These are phyloP conservation scores for Lapara coniferarum DNA, from an alignment of 2,888 invertebrate species.

Conservation along the genomic window DNA sequence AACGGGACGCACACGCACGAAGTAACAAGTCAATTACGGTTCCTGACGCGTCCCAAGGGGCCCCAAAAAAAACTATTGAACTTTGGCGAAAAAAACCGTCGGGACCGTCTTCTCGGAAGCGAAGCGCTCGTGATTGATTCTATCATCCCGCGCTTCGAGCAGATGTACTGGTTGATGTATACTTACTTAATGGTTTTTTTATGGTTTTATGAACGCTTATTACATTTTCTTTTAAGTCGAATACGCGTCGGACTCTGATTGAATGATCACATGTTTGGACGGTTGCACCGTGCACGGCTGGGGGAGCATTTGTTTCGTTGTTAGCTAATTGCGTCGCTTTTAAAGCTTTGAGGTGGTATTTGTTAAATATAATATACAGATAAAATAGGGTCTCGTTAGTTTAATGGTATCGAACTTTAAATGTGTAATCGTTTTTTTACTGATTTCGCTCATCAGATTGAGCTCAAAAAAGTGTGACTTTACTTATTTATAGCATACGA, in stretches of 20 bases:
- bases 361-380: neutral
- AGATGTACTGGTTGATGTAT: conserved; percentile 55
- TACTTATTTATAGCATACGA: too few relatives aligned
- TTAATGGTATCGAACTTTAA: too few relatives aligned
- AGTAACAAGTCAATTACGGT: conserved; percentile 37
- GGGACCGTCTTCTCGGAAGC: conserved; percentile 68
- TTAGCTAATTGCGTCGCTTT: conserved; percentile 6
- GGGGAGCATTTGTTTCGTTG: conserved; percentile 8
- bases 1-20: conserved; percentile 21
- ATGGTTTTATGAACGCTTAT: conserved; percentile 56
- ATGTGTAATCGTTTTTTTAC: too few relatives aligned
- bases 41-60: conserved; percentile 36
- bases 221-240: conserved; percentile 53
- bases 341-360: conserved; percentile 1
- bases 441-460: too few relatives aligned
- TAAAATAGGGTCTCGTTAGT: too few relatives aligned
- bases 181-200: conserved; percentile 58
- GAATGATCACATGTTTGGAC: conserved; percentile 24
- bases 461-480: too few relatives aligned
- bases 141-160: conserved; percentile 63
- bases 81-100: conserved; percentile 56
- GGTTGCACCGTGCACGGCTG: conserved; percentile 2
- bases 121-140: conserved; percentile 72
- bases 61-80: conserved; percentile 64
- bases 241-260: conserved; percentile 30